Evolutionary conservation across 2,113 vertebrate genomes (phyloP), one percentile per base, ranked within the genome.

Genomic region (Brienomyrus longianalis): DNA sequence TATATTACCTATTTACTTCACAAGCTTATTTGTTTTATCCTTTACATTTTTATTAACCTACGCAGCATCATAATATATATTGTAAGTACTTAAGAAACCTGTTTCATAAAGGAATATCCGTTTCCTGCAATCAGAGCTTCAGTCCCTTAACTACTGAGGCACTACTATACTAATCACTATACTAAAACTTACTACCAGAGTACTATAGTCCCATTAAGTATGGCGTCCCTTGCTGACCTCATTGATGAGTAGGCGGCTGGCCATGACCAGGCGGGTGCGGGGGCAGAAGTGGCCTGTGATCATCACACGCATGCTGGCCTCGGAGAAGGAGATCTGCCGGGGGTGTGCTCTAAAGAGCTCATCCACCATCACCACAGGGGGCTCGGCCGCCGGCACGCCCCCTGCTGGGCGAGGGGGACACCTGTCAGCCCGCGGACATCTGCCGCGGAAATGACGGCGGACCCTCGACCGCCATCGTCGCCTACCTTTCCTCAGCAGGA

Each of bases 321-420:
- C 96, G 92, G 96, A 96, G 90, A 96, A 94, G 90, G 94, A 94
- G 91, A 96, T 95, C 91, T 95, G 95, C 88, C 95, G 94, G 56
- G 95, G 93, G 27, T 95, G 93, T 8, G 92, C 84, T 87, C 93
- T 94, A 87, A 95, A 89, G 83, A 95, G 90, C 92, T 97, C 96
- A 89, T 97, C 96, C 90, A 95, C 95, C 95, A 95, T 96, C 90
- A 93, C 92, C 88, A 94, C 95, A 5, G 93, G 93, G 2, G 94
- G 91, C 91, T 96, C 95, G 91, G 94, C 94, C 48, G 91, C 92
- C 1, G 92, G 92, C 92, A 92, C 92, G 88, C 93, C 92, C 90
- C 94, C 90, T 89, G 52, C 35, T 21, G 86, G 50, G 89, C 21
- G 43, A 31, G 1, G 47, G 56, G 80, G 52, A 59, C 10, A 9